phyloP scores from a whole-genome alignment of 2,888 invertebrate species.

The Pterostichus niger region DNA sequence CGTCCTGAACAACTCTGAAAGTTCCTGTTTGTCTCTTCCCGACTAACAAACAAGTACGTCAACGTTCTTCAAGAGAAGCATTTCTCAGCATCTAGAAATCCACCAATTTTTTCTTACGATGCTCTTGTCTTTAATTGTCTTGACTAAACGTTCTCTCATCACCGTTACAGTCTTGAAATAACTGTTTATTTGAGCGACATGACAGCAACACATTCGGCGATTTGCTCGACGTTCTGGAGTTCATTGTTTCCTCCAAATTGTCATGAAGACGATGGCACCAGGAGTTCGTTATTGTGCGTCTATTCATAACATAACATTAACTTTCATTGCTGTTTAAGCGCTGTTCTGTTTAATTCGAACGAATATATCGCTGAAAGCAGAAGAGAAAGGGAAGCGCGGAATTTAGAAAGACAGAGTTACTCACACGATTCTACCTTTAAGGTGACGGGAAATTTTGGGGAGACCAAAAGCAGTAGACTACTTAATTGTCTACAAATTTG shows the following conservation, averaged over 20 bases:
- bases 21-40: too few relatives aligned
- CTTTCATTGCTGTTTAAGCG: constrained; percentile 19
- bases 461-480: too few relatives aligned
- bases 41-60: too few relatives aligned
- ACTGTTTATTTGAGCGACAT: neutral
- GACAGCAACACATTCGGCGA: neutral
- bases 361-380: neutral
- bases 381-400: too few relatives aligned
- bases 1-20: too few relatives aligned
- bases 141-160: constrained; percentile 12
- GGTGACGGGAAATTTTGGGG: too few relatives aligned
- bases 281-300: too few relatives aligned
- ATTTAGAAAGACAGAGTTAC: too few relatives aligned
- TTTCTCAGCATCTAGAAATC: too few relatives aligned
- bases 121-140: neutral
- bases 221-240: neutral
- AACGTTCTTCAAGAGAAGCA: too few relatives aligned
- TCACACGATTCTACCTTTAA: too few relatives aligned
- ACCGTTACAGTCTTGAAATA: neutral
- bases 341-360: constrained; percentile 25
- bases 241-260: constrained; percentile 20
- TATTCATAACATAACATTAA: constrained; percentile 18
- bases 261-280: neutral
- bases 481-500: too few relatives aligned
- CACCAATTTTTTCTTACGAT: neutral